Conservation (phyloP, 1,140 invertebrate genomes). For the Drosophila melanogaster region DNA sequence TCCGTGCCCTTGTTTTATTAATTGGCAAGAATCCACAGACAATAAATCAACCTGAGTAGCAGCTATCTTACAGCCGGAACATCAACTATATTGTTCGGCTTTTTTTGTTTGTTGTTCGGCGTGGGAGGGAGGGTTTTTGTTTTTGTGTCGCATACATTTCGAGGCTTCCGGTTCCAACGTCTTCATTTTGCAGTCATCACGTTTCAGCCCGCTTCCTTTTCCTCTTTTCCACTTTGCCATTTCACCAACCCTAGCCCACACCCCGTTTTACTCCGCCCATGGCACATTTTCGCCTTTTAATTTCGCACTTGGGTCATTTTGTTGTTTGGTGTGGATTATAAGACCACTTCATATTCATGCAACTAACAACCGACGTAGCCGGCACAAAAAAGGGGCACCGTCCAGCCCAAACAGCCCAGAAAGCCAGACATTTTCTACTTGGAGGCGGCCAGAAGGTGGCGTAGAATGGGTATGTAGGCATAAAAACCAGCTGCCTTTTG, state of each 20-base stretch:
- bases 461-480: slow-evolving; percentile 26
- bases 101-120: not conserved
- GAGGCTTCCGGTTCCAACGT: slow-evolving; percentile 20
- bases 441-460: not conserved
- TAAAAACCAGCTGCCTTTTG: slow-evolving; percentile 80
- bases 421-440: slow-evolving; percentile 44
- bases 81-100: slow-evolving; percentile 28
- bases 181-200: slow-evolving; percentile 69
- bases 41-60: slow-evolving; percentile 44
- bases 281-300: slow-evolving; percentile 81
- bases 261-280: slow-evolving; percentile 17
- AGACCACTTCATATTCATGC: slow-evolving; percentile 82
- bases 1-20: slow-evolving; percentile 25
- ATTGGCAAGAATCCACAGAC: slow-evolving; percentile 13
- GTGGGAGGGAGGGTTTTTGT: slow-evolving; percentile 1
- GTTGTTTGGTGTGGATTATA: slow-evolving; percentile 83
- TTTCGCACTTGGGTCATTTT: slow-evolving; percentile 82
- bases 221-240: not conserved
- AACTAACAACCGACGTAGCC: slow-evolving; percentile 69
- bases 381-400: slow-evolving; percentile 18
- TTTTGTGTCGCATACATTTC: slow-evolving; percentile 28
- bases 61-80: slow-evolving; percentile 33
- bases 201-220: slow-evolving; percentile 24
- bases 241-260: not conserved
- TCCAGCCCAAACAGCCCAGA: slow-evolving; percentile 3